Conservation (phyloP, 92 coral and sea anemone species). For the Siderastrea radians region DNA sequence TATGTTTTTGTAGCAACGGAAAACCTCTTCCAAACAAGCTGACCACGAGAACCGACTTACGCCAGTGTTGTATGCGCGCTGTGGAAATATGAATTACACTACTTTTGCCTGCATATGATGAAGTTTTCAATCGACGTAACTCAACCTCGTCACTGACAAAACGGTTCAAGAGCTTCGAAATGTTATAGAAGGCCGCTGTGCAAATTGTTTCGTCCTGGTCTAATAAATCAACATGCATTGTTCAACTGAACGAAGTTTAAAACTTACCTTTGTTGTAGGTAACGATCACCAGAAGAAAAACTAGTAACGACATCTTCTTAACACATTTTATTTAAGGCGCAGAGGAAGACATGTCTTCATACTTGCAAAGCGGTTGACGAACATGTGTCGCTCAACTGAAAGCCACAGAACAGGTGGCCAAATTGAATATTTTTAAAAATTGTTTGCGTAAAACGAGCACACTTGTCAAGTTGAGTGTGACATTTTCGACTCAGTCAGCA, state of each 20-base stretch:
- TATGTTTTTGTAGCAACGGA: not conserved
- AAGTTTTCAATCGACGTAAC: too few relatives aligned
- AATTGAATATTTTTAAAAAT: not conserved
- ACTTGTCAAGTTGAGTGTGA: not conserved
- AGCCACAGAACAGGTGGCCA: constrained; percentile 46
- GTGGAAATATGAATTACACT: not conserved
- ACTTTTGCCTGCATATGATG: too few relatives aligned
- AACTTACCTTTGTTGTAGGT: constrained; percentile 15
- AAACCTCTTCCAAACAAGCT: not conserved
- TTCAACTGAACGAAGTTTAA: not conserved
- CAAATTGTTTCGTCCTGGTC: not conserved
- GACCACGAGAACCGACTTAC: not conserved
- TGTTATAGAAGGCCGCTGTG: not conserved
- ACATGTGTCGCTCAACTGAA: not conserved
- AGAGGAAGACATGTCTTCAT: not conserved
- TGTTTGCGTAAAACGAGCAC: constrained; percentile 7
- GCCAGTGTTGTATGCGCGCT: not conserved
- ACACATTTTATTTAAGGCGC: not conserved
- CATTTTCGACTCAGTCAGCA: not conserved
- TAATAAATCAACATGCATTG: not conserved
- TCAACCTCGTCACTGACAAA: too few relatives aligned
- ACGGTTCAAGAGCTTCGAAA: not conserved
- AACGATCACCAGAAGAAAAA: not conserved
- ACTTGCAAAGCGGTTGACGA: not conserved
- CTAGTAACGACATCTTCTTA: not conserved